phyloP scores from a whole-genome alignment of 1,140 invertebrate species.

The Saccostrea glomerata region DNA sequence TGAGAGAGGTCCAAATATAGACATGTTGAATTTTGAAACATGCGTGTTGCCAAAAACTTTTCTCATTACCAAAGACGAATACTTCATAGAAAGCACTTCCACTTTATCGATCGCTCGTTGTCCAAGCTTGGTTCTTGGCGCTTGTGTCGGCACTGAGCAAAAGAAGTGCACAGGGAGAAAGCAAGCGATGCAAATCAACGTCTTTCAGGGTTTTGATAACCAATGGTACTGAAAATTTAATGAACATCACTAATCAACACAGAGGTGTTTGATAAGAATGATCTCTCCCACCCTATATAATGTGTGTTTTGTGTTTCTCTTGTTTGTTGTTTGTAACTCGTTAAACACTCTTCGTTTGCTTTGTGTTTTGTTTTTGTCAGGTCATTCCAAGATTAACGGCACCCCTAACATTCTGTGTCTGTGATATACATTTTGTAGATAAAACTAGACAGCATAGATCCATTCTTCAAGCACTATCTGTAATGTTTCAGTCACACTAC shows the following conservation, averaged over 20 bases:
- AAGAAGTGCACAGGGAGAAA: background rate
- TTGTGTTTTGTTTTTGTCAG: conserved; percentile 25
- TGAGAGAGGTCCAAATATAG: background rate
- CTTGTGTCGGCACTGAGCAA: background rate
- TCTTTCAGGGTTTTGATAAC: conserved; percentile 15
- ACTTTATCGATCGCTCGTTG: background rate
- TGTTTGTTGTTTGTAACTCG: conserved; percentile 15
- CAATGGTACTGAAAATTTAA: conserved; percentile 15
- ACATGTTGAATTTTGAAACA: conserved; percentile 25
- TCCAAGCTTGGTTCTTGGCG: background rate
- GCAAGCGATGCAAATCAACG: background rate
- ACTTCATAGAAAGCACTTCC: background rate
- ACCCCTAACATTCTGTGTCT: background rate
- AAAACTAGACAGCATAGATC: background rate
- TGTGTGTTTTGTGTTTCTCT: background rate
- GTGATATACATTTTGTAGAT: conserved; percentile 31
- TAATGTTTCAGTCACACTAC: background rate
- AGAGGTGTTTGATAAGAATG: background rate
- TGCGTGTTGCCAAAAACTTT: conserved; percentile 22
- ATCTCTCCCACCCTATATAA: background rate
- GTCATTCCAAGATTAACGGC: conserved; percentile 12
- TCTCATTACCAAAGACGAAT: conserved; percentile 24
- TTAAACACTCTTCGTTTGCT: conserved; percentile 11
- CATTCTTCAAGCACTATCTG: background rate
- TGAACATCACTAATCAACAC: conserved; percentile 1